Percentiles rank a stretch among this genome's conserved stretches.
phyloP scores from a whole-genome alignment of 1,140 invertebrate genomes.

The Oscheius sp. region DNA sequence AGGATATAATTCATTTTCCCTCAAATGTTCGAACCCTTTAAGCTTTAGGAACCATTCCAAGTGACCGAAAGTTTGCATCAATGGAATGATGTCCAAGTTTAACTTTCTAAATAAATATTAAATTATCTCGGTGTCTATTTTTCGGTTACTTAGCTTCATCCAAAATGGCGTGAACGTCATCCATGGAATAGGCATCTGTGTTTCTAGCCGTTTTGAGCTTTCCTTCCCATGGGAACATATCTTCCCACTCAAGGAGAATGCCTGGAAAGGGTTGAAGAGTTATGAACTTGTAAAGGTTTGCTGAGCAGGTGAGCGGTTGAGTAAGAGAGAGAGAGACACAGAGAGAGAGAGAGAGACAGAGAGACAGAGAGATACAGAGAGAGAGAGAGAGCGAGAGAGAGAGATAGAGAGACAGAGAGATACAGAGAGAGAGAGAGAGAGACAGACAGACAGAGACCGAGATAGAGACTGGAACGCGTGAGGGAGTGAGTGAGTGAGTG shows the following conservation, averaged over 20 bases:
- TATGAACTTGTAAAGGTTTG: too few species aligned
- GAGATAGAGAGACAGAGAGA: too few species aligned
- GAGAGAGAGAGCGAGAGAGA: too few species aligned
- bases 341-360: too few species aligned
- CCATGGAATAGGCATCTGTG: constrained; percentile 73
- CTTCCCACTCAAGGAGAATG: constrained; percentile 87
- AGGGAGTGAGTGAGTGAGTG: too few species aligned
- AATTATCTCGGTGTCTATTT: neutral
- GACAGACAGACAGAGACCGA: too few species aligned
- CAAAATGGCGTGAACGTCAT: constrained; percentile 71
- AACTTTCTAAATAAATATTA: constrained; percentile 46
- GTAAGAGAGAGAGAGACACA: too few species aligned
- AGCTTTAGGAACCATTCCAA: constrained; percentile 67
- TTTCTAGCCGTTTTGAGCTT: constrained; percentile 70
- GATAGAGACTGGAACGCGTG: too few species aligned
- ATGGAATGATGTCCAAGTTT: constrained; percentile 77
- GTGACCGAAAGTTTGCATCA: constrained; percentile 92
- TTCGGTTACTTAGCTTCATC: constrained; percentile 60
- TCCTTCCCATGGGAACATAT: constrained; percentile 87
- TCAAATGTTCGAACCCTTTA: constrained; percentile 59
- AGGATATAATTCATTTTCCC: constrained; percentile 62
- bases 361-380: too few species aligned
- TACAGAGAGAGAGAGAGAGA: too few species aligned
- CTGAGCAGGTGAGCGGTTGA: too few species aligned
- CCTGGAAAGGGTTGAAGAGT: too few species aligned